phyloP scores from a whole-genome alignment of 2,113 vertebrate genomes.

The Gymnogyps californianus region DNA sequence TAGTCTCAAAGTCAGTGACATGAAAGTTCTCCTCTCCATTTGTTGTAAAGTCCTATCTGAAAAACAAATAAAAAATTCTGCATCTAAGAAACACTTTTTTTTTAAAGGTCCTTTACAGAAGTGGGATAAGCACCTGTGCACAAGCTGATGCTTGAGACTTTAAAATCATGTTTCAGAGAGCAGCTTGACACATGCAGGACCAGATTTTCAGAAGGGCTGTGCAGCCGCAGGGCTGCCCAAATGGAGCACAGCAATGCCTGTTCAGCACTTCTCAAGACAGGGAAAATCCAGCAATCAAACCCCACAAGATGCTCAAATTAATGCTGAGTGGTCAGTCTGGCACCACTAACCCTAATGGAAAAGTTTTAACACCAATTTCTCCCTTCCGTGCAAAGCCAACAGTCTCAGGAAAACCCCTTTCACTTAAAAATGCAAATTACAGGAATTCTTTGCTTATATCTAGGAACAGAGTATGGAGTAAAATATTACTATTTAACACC shows the following conservation, averaged over 20 bases:
- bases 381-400: not conserved
- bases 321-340: accelerated
- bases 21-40: not conserved
- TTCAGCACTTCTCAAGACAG: not conserved
- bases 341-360: not conserved
- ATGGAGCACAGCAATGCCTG: not conserved
- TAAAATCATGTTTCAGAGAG: not conserved
- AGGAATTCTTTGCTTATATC: not conserved
- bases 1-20: not conserved
- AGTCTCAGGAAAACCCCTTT: not conserved
- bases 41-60: not conserved
- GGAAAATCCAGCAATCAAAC: not conserved
- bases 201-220: not conserved
- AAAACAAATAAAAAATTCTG: not conserved
- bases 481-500: not conserved
- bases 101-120: not conserved
- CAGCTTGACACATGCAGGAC: not conserved
- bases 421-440: not conserved
- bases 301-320: not conserved
- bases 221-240: not conserved
- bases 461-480: not conserved
- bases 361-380: not conserved
- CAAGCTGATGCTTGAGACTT: not conserved
- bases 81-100: not conserved
- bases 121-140: not conserved